Percentiles rank a stretch among this genome's conserved stretches.
Evolutionary conservation across 2,888 invertebrate species (phyloP).

Genomic region (Trissolcus brochymenae): DNA sequence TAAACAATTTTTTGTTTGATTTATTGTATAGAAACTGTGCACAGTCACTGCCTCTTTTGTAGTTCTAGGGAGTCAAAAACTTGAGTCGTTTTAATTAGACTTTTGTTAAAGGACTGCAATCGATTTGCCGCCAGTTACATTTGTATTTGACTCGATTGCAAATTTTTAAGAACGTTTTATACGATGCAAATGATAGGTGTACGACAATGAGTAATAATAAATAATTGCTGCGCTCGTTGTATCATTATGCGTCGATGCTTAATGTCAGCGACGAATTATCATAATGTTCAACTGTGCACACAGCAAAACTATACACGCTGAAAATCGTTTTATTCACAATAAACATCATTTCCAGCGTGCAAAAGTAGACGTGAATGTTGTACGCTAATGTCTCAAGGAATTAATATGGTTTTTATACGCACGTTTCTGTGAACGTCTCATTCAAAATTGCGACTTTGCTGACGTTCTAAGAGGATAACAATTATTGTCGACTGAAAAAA

Average conservation of each 20-base stretch:
- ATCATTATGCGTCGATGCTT: slow-evolving; percentile 38
- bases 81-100: too few species aligned
- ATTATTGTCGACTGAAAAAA: slow-evolving; percentile 7
- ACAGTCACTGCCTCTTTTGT: too few species aligned
- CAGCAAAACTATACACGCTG: slow-evolving; percentile 12
- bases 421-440: slow-evolving; percentile 1
- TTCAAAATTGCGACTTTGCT: slow-evolving; percentile 10
- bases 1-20: too few species aligned
- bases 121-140: too few species aligned
- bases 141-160: not conserved
- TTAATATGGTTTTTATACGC: slow-evolving; percentile 30
- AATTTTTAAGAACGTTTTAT: slow-evolving; percentile 25
- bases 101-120: not conserved
- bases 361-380: slow-evolving; percentile 27
- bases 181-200: slow-evolving; percentile 36
- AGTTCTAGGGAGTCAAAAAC: too few species aligned
- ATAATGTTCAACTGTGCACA: slow-evolving; percentile 42
- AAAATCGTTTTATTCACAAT: slow-evolving; percentile 40
- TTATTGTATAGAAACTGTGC: too few species aligned
- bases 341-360: slow-evolving; percentile 20
- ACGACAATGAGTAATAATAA: slow-evolving; percentile 34
- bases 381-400: slow-evolving; percentile 15
- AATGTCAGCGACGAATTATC: slow-evolving; percentile 39
- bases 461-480: slow-evolving; percentile 30
- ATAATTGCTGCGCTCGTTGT: slow-evolving; percentile 27